Evolutionary conservation across 2,888 invertebrate genomes (phyloP), one percentile per base, ranked within the genome.

Genomic region (Anarsia innoxiella): DNA sequence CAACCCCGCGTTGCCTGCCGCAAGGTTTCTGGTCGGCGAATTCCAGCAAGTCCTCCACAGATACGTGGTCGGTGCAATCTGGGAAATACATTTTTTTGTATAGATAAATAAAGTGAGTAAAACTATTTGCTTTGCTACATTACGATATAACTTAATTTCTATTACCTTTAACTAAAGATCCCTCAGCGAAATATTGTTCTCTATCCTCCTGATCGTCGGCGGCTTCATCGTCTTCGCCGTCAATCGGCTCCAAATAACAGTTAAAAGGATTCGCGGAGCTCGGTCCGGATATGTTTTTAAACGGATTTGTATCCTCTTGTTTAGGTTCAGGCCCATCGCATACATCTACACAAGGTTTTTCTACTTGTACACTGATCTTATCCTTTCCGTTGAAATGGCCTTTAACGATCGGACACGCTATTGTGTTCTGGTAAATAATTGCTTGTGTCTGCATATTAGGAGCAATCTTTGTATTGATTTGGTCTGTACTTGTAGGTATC

Each of bases 21-120:
- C 91, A 92, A 0, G 94, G 94, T 45, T 92, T 93, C 50, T 91
- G 90, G 64, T 93, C 91, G 0, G 94, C 93, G 61, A 96, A 96
- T 66, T 96, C 95, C 37, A 96, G 72, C 39, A 96, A 79, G 77
- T 96, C 96, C 68, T 96, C 96, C 54, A 95, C 96, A 31, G 95
- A 95, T 1, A 96, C 96, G 52, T 94, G 93, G 60, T 95, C 95
- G 31, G 64, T 48, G 46, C 90, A 88, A 52, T 87, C 61, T 67
- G 50, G 4, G 25, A 25, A 5, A 25, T 3, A n/a, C n/a, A n/a
- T n/a, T n/a, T n/a, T n/a, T n/a, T n/a, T n/a, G n/a, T n/a, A n/a
- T n/a, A n/a, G n/a, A n/a, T n/a, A n/a, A n/a, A n/a, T n/a, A n/a
- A n/a, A n/a, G n/a, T n/a, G n/a, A n/a, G n/a, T n/a, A n/a, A n/a